A percentile compares a stretch with the other conserved stretches of the same genome.
phyloP scores from a whole-genome alignment of 2,797 vertebrate genomes.

The Chlorospingus flavigularis region DNA sequence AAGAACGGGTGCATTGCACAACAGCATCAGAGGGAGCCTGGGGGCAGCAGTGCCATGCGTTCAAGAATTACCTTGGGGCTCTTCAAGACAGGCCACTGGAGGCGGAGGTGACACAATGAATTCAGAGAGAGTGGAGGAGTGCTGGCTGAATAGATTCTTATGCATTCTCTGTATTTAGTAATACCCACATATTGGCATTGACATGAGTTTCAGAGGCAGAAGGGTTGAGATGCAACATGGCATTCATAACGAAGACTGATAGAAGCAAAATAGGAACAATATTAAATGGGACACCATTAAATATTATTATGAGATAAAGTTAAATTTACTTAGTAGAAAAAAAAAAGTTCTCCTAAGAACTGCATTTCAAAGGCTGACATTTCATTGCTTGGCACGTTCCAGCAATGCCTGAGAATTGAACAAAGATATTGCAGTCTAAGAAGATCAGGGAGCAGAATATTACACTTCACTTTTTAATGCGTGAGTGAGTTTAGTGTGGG shows the following conservation, averaged over 20 bases:
- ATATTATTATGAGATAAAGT: constrained; percentile 33
- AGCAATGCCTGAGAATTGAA: not conserved
- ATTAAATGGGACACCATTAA: constrained; percentile 12
- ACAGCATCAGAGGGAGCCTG: not conserved
- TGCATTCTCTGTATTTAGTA: constrained; percentile 52
- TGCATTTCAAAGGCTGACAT: not conserved
- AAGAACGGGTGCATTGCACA: not conserved
- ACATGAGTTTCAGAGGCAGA: constrained; percentile 47
- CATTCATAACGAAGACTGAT: constrained; percentile 38
- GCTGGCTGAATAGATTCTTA: constrained; percentile 54
- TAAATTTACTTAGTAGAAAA: not conserved
- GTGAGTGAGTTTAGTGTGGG: not conserved
- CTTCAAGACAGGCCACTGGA: constrained; percentile 42
- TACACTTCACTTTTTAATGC: not conserved
- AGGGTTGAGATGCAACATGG: constrained; percentile 13
- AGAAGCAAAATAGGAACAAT: not conserved
- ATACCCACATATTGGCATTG: constrained; percentile 47
- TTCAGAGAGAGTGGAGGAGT: constrained; percentile 28
- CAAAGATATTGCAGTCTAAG: not conserved
- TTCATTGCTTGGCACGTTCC: not conserved
- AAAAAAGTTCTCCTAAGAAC: not conserved
- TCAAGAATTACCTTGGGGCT: constrained; percentile 34
- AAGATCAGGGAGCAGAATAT: not conserved
- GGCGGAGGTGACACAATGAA: constrained; percentile 43
- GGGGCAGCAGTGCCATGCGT: not conserved